Percentiles rank a stretch among this genome's conserved stretches.
phyloP scores from a whole-genome alignment of 2,113 vertebrate species.

The Urocynchramus pylzowi region DNA sequence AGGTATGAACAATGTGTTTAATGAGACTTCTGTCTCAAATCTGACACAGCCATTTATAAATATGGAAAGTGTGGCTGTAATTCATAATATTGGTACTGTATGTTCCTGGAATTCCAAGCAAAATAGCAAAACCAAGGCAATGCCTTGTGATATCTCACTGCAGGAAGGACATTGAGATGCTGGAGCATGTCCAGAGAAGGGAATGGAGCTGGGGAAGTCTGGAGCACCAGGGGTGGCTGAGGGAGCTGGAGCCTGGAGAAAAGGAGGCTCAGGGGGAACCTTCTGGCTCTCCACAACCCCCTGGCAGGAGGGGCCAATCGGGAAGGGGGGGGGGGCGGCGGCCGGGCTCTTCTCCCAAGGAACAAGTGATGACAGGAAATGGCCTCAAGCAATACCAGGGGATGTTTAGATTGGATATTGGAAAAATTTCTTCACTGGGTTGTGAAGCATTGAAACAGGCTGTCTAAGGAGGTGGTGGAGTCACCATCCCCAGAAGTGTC shows the following conservation, averaged over 20 bases:
- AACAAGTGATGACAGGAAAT: background rate
- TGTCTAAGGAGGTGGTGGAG: background rate
- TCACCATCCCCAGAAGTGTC: background rate
- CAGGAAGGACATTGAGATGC: background rate
- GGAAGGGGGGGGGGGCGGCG: fast-evolving
- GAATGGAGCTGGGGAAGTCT: background rate
- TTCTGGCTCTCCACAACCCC: background rate
- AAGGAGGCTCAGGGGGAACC: background rate
- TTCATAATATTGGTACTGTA: background rate
- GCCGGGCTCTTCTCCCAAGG: background rate
- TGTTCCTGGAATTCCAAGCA: background rate
- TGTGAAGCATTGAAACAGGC: background rate
- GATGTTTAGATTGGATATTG: background rate
- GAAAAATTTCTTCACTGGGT: background rate
- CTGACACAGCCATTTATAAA: background rate
- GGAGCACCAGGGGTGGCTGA: background rate
- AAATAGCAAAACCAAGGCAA: background rate
- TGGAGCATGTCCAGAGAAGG: background rate
- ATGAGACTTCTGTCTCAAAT: background rate
- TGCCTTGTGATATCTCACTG: background rate
- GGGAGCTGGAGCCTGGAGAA: background rate
- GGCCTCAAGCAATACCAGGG: background rate
- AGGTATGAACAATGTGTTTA: background rate
- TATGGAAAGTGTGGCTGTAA: background rate
- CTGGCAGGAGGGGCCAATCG: background rate